Conservation (phyloP, 2,888 invertebrate species). For the Epiblema foenella region DNA sequence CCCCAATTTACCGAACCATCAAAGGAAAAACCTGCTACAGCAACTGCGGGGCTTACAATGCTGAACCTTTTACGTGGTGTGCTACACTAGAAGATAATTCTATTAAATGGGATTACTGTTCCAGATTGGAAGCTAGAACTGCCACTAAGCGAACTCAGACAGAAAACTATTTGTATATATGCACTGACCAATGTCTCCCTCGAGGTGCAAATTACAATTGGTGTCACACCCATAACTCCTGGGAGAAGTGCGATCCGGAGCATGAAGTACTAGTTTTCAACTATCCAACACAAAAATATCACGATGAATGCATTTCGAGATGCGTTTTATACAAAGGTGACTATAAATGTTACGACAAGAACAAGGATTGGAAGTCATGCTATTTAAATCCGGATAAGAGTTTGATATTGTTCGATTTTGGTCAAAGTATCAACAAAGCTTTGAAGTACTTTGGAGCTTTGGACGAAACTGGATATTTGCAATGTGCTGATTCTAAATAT, state of each 20-base stretch:
- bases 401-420: conserved; percentile 24
- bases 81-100: conserved; percentile 22
- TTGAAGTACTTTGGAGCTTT: conserved; percentile 26
- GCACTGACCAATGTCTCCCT: conserved; percentile 26
- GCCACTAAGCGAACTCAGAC: conserved; percentile 27
- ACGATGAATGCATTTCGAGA: conserved; percentile 23
- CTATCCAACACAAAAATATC: conserved; percentile 32
- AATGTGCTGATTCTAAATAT: conserved; percentile 19
- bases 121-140: conserved; percentile 16
- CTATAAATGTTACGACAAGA: conserved; percentile 29
- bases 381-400: conserved; percentile 37
- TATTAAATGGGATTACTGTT: conserved; percentile 29
- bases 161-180: conserved; percentile 28
- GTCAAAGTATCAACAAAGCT: conserved; percentile 26
- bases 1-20: conserved; percentile 32
- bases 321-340: conserved; percentile 34
- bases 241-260: conserved; percentile 40
- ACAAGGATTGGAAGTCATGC: conserved; percentile 24
- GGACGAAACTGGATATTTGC: conserved; percentile 22
- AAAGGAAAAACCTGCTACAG: conserved; percentile 30
- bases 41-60: conserved; percentile 30
- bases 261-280: conserved; percentile 33
- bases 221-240: conserved; percentile 39
- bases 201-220: conserved; percentile 19
- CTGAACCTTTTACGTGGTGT: conserved; percentile 29